phyloP scores from a whole-genome alignment of 2,888 invertebrate species.

The Hofmannophila pseudospretella region DNA sequence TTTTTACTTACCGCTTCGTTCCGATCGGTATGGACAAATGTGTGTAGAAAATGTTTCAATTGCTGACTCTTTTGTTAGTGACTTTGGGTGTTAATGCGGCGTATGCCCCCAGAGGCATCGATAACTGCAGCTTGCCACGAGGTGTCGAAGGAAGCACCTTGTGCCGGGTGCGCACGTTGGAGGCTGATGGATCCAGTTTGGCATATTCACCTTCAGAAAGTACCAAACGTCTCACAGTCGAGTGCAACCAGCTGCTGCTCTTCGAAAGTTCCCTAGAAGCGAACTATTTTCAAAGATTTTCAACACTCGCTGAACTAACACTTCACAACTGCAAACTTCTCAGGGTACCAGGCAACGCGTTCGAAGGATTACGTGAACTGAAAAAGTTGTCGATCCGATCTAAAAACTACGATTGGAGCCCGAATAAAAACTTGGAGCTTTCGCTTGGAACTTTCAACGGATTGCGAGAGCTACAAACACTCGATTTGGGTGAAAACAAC shows the following conservation, averaged over 20 bases:
- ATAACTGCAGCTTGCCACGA: slow-evolving; percentile 56
- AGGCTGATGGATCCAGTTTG: slow-evolving; percentile 82
- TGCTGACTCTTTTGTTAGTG: slow-evolving; percentile 72
- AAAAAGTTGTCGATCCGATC: slow-evolving; percentile 88
- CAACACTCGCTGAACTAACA: slow-evolving; percentile 85
- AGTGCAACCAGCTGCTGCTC: slow-evolving; percentile 87
- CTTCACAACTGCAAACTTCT: slow-evolving; percentile 89
- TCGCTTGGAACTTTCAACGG: slow-evolving; percentile 85
- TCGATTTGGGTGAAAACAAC: slow-evolving; percentile 90
- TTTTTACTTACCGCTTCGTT: slow-evolving; percentile 33
- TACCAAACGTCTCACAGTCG: slow-evolving; percentile 84
- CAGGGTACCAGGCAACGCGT: slow-evolving; percentile 85
- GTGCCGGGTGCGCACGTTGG: slow-evolving; percentile 84
- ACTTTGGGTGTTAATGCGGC: slow-evolving; percentile 70
- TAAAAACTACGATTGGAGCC: slow-evolving; percentile 88
- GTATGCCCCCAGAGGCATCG: slow-evolving; percentile 59
- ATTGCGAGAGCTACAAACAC: slow-evolving; percentile 85
- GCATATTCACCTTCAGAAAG: slow-evolving; percentile 81
- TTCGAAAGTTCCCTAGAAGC: slow-evolving; percentile 88
- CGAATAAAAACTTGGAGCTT: slow-evolving; percentile 85
- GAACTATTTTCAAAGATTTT: slow-evolving; percentile 85
- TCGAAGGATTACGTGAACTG: slow-evolving; percentile 88
- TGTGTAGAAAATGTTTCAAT: slow-evolving; percentile 71
- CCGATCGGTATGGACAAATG: slow-evolving; percentile 55
- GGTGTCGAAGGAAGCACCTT: slow-evolving; percentile 75